A percentile compares a stretch with the other conserved stretches of the same genome.
These are phyloP conservation scores for Trinectes maculatus DNA, from an alignment of 2,113 vertebrate species.

Conservation along the genomic window DNA sequence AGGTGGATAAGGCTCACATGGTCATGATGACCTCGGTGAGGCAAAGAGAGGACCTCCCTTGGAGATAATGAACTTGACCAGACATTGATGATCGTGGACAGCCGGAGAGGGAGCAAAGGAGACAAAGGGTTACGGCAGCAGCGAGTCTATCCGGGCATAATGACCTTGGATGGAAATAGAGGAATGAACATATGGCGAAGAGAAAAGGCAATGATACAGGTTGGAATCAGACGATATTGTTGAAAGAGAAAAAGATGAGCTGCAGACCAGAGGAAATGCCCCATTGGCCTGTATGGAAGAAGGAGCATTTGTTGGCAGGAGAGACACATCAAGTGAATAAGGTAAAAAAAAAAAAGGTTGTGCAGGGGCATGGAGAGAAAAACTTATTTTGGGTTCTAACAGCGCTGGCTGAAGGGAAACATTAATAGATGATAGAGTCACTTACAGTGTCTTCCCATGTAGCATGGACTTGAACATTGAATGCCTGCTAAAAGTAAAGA, in stretches of 20 bases:
- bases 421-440: not conserved
- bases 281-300: not conserved
- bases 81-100: slow-evolving; percentile 27
- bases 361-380: not conserved
- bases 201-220: not conserved
- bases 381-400: slow-evolving; percentile 25
- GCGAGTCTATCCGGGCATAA: not conserved
- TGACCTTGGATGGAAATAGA: slow-evolving; percentile 28
- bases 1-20: slow-evolving; percentile 9
- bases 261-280: not conserved
- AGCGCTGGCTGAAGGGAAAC: slow-evolving; percentile 3
- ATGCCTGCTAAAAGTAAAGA: not conserved
- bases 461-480: slow-evolving; percentile 1
- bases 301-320: slow-evolving; percentile 4
- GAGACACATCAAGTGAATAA: slow-evolving; percentile 2
- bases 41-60: slow-evolving; percentile 9
- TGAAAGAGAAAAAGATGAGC: slow-evolving; percentile 4
- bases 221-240: not conserved
- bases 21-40: slow-evolving; percentile 41
- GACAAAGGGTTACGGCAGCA: slow-evolving; percentile 13
- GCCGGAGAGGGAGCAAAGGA: not conserved
- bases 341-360: not conserved
- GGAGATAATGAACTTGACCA: slow-evolving; percentile 43
- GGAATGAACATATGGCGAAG: slow-evolving; percentile 10
- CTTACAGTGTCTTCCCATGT: slow-evolving; percentile 11